Conservation (phyloP, 2,797 vertebrate genomes). For the Pantherophis alleghaniensis region DNA sequence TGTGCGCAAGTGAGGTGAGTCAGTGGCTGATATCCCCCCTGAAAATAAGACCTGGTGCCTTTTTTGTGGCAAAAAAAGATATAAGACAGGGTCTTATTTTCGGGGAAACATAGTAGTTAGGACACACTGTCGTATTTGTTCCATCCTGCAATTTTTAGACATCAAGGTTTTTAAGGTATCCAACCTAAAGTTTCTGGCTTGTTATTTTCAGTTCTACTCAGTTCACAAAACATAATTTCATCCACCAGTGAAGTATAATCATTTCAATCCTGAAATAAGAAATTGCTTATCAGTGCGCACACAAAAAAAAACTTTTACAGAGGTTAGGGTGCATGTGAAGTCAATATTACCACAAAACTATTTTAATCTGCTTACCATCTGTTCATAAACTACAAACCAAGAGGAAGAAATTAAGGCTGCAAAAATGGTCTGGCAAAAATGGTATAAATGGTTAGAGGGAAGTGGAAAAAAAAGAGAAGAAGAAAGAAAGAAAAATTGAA, state of each 20-base stretch:
- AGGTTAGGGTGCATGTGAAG: conserved; percentile 2
- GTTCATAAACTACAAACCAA: conserved; percentile 12
- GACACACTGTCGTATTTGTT: not conserved
- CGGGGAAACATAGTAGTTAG: not conserved
- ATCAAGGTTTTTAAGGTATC: not conserved
- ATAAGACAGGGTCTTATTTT: too few species aligned
- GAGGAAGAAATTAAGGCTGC: not conserved
- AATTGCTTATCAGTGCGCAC: not conserved
- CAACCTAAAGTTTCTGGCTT: not conserved
- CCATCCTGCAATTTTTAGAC: not conserved
- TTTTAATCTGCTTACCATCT: not conserved
- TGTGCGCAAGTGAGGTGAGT: too few species aligned
- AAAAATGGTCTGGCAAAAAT: too few species aligned
- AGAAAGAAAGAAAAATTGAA: too few species aligned
- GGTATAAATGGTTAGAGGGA: too few species aligned
- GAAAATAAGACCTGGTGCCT: too few species aligned
- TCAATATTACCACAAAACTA: not conserved
- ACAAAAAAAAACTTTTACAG: not conserved
- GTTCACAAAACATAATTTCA: conserved; percentile 23
- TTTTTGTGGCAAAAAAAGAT: too few species aligned
- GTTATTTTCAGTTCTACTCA: not conserved
- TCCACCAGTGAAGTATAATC: not conserved
- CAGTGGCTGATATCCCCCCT: too few species aligned
- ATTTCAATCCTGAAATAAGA: not conserved
- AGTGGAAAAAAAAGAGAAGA: too few species aligned